These are phyloP conservation scores for Temnothorax ravouxi DNA, from an alignment of 2,888 invertebrate genomes.

Conservation along the genomic window DNA sequence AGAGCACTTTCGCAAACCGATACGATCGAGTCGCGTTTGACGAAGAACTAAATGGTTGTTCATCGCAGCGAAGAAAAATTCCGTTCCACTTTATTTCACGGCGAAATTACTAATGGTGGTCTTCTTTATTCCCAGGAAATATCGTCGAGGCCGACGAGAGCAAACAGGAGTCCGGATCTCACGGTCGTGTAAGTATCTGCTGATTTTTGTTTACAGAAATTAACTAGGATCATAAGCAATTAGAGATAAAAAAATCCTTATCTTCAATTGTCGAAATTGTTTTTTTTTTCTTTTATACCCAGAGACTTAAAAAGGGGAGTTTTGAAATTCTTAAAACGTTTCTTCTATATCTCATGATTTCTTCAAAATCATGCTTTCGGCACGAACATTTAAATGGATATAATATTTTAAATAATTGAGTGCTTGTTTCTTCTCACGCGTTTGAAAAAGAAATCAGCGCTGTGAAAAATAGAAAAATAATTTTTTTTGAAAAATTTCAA, in stretches of 20 bases:
- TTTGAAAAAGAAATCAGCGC: not conserved
- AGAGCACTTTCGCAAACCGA: conserved; percentile 32
- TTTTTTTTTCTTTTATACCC: not conserved
- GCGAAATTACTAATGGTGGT: conserved; percentile 35
- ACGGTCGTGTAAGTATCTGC: conserved; percentile 79
- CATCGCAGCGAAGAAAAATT: conserved; percentile 7
- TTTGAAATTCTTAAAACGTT: not conserved
- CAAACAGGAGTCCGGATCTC: conserved; percentile 79
- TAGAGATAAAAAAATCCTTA: not conserved
- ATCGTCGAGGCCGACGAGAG: conserved; percentile 75
- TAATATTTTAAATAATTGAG: not conserved
- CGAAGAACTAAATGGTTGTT: conserved; percentile 19
- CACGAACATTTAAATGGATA: not conserved
- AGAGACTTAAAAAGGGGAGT: not conserved
- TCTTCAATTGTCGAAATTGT: not conserved
- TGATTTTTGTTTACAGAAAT: conserved; percentile 22
- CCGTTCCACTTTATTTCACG: conserved; percentile 47
- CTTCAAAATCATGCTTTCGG: not conserved
- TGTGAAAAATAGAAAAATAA: not conserved
- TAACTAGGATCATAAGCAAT: not conserved
- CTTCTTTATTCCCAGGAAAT: conserved; percentile 68
- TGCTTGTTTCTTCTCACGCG: not conserved
- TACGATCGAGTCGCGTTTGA: conserved; percentile 26
- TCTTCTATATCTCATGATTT: not conserved
- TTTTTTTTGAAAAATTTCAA: not conserved